Evolutionary conservation across 1,140 invertebrate genomes (phyloP), one percentile per base, ranked within the genome.

Genomic region (Artemia franciscana): DNA sequence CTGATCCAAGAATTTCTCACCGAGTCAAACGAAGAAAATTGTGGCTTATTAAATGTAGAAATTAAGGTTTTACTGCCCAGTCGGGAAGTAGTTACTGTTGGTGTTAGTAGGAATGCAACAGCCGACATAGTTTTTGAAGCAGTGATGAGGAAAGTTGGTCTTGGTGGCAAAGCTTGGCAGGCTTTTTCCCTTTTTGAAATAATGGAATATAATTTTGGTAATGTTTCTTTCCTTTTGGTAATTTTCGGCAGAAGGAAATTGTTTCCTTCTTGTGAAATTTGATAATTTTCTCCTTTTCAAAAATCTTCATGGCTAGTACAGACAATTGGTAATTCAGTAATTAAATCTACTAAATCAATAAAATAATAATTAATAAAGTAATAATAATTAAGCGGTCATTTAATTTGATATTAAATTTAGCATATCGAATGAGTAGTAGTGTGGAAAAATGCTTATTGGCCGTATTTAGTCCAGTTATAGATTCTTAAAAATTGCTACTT

Each of bases 161-260:
- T 96, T 63, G 81, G 82, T 28, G 80, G 83, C 61, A 82, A 86
- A 64, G 82, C 86, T 58, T 82, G 88, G 28, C 83, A 85, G 70
- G 93, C 88, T 76, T 98, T 97, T 79, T 93, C 94, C 70, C 77
- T 98, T 26, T 98, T 97, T 77, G 94, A 98, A 79, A 96, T 95
- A 68, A 89, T 98, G 58, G 92, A 95, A 70, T 91, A 92, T 71
- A 90, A 90, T 75, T 94, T 94, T 74, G 88, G 86, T 89, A 72
- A 78, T 77, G 62, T 62, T 7, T 24, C 57, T 26, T 58, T 60
- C n/a, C 26, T 57, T 76, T 58, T 23, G 57, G 26, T 65, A 63
- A 62, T 24, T 24, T 26, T 5, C n/a, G 56, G 59, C 23, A 24
- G 60, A 26, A 64, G 28, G 28, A 62, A 64, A n/a, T 51, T 56